Evolutionary conservation across 2,113 vertebrate species (phyloP), one percentile per base, ranked within the genome.

Genomic region (Parus major): DNA sequence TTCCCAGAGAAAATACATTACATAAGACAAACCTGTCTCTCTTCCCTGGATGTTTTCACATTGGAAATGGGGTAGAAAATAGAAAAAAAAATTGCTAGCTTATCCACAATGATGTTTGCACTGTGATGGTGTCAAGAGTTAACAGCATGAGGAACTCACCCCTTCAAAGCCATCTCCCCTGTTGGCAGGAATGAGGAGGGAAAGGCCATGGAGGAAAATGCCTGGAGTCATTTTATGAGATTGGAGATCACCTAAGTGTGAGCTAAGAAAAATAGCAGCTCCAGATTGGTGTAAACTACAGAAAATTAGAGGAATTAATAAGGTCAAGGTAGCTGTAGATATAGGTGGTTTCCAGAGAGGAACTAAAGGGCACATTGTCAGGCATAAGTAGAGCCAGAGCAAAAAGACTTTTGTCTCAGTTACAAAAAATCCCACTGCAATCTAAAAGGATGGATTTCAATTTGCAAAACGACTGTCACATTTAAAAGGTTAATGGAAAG

Each of bases 401-500:
- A 66, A 65, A 52, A 61, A 73, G 27, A 44, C 9, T 90, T 75
- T 42, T 88, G 65, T 44, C 47, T 75, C 47, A 33, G 23, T 66
- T 81, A 89, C 56, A 86, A 92, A 82, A 25, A 78, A 49, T 92
- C 46, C 33, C 63, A 7, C 4, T 2, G 17, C 82, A 75, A 93
- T 92, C 88, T 81, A 25, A 95, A 91, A 73, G 59, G 35, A 92
- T 75, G 80, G 59, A 92, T 94, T 93, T 83, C 64, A 86, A 73
- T 88, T 94, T 86, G 35, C 29, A 50, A 66, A 73, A 50, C 47
- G 60, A 47, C 72, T 66, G 64, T 78, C 82, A 83, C 2, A 2
- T 88, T 91, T 90, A 68, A 94, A 94, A 96, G 71, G 83, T 95
- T 92, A 94, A 95, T 92, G 76, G 82, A 90, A 88, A 81, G 60